Percentiles rank a stretch among this genome's conserved stretches.
These are phyloP conservation scores for Rambutsinella grinnellia DNA, from an alignment of 2,888 invertebrate genomes.

Conservation along the genomic window DNA sequence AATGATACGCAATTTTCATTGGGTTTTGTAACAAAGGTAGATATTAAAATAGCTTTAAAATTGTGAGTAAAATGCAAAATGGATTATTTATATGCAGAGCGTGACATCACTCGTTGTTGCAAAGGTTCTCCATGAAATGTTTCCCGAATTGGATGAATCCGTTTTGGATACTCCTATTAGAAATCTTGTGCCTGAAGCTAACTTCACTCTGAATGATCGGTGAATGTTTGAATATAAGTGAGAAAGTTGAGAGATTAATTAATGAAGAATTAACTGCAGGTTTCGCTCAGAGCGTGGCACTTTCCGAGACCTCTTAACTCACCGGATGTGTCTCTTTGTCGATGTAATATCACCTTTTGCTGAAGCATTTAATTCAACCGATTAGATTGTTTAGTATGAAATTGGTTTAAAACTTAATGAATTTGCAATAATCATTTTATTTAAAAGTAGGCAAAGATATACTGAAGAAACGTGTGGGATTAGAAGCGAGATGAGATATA, in stretches of 20 bases:
- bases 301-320: slow-evolving; percentile 57
- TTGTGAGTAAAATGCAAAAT: too few species aligned
- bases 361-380: slow-evolving; percentile 21
- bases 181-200: slow-evolving; percentile 20
- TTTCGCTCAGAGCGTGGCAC: slow-evolving; percentile 45
- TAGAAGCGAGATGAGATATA: slow-evolving; percentile 45
- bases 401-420: too few species aligned
- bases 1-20: slow-evolving; percentile 46
- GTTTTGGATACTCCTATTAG: slow-evolving; percentile 47
- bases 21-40: slow-evolving; percentile 56
- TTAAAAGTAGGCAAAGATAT: slow-evolving; percentile 48
- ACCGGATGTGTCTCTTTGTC: slow-evolving; percentile 46
- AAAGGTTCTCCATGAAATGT: slow-evolving; percentile 39
- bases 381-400: slow-evolving; percentile 52
- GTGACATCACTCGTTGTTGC: slow-evolving; percentile 33
- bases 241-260: too few species aligned
- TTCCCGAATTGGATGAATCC: slow-evolving; percentile 34
- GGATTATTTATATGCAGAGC: too few species aligned
- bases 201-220: slow-evolving; percentile 51
- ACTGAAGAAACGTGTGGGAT: slow-evolving; percentile 35
- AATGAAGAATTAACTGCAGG: too few species aligned
- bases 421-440: not conserved
- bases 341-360: slow-evolving; percentile 30
- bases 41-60: too few species aligned
- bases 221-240: too few species aligned